Base-by-base conservation (phyloP, 2,888 invertebrate genomes). In the Cephus nigrinus region DNA sequence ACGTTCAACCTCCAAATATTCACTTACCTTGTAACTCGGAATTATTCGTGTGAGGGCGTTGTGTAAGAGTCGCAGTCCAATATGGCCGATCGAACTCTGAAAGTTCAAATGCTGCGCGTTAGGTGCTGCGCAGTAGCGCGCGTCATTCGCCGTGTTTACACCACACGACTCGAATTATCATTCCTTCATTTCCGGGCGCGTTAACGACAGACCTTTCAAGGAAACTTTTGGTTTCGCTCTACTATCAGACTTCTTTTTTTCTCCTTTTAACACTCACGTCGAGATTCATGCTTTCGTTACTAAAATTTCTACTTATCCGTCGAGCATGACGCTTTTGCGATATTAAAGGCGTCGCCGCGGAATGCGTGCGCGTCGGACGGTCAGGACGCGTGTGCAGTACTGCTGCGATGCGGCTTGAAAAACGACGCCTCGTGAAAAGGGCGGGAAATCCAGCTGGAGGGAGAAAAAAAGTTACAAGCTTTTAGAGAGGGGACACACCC, bases 31-130 rank as follows among this genome's bases (percentile, higher is more conserved):
- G 84, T 92, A 93, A 93, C 92, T 92, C 92, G 90, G 86, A 91
- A 90, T 92, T 90, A 91, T 92, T 92, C 93, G 93, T 92, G 92
- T 92, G 93, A 93, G 93, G 93, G 93, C 93, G 93, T 93, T 93
- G 92, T 92, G 90, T 90, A 92, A 92, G 89, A 76, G 76, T 75
- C 92, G 92, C 92, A 92, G 88, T 91, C 90, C 91, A 92, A 92
- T 90, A 91, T 90, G 90, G 89, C 88, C 83, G 87, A 88, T 86
- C 84, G 86, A 86, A 87, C 86, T 86, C 80, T 83, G 82, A 84
- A 83, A 84, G 88, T 89, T 89, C 87, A 87, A 89, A 89, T 85
- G 86, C 85, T 88, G 89, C 89, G 89, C 88, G 84, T 80, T 80
- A 81, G 78, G 77, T 81, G 82, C 82, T 88, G 88, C 89, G 89